Conservation (phyloP, 2,113 vertebrate genomes). For the Crotalus viridis region DNA sequence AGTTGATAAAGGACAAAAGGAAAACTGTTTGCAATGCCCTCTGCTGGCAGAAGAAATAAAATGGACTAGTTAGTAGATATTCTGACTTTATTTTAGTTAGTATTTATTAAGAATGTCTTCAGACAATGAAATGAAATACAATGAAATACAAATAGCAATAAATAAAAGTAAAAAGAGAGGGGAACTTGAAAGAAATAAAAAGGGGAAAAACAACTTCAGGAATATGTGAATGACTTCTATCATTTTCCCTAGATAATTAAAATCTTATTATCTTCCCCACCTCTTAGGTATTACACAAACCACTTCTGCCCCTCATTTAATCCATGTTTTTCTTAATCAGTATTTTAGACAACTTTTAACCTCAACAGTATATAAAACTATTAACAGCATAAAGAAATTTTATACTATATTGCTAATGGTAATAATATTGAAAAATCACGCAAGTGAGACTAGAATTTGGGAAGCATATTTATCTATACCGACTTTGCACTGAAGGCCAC, state of each 20-base stretch:
- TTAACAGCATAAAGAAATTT: neutral
- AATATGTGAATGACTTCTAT: neutral
- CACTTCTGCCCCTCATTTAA: neutral
- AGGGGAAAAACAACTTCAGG: neutral
- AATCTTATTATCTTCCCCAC: neutral
- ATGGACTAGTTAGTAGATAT: neutral
- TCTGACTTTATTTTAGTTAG: neutral
- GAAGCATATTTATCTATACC: neutral
- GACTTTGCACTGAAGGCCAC: neutral
- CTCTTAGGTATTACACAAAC: neutral
- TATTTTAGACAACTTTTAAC: neutral
- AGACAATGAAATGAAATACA: neutral
- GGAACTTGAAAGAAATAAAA: neutral
- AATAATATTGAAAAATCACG: neutral
- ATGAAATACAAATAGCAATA: neutral
- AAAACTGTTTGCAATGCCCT: neutral
- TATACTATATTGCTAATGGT: neutral
- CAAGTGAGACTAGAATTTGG: neutral
- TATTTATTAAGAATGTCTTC: neutral
- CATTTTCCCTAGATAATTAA: neutral
- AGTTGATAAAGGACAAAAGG: neutral
- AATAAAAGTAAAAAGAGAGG: neutral
- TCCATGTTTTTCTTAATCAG: neutral
- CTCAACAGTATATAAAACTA: neutral
- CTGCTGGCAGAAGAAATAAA: neutral